These are phyloP conservation scores for Eospalax fontanierii DNA, from an alignment of 2,797 vertebrate genomes.

Conservation along the genomic window DNA sequence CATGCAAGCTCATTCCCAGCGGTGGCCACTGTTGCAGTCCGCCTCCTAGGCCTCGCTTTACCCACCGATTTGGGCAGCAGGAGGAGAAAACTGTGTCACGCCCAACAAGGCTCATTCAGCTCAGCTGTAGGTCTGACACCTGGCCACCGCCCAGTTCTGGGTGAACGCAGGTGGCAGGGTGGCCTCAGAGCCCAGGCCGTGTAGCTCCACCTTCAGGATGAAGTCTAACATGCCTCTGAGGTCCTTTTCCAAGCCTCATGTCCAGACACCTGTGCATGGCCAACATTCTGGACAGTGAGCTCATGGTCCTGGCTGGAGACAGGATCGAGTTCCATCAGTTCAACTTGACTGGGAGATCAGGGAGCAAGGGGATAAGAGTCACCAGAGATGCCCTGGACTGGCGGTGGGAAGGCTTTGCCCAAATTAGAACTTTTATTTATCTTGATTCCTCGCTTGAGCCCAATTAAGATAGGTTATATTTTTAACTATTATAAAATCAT, in stretches of 20 bases:
- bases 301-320: background rate
- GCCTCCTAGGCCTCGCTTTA: too few relatives aligned
- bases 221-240: too few relatives aligned
- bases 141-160: too few relatives aligned
- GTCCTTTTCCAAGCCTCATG: background rate
- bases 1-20: too few relatives aligned
- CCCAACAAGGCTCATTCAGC: too few relatives aligned
- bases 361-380: background rate
- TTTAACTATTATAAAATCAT: constrained; percentile 5
- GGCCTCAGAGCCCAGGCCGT: background rate
- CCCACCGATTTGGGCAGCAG: too few relatives aligned
- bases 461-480: background rate
- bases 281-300: background rate
- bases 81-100: too few relatives aligned
- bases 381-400: background rate
- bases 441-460: background rate
- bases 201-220: background rate
- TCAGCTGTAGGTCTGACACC: too few relatives aligned
- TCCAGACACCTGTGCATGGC: background rate
- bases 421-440: background rate
- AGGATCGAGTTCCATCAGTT: background rate
- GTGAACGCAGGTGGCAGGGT: too few relatives aligned
- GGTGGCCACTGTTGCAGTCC: too few relatives aligned
- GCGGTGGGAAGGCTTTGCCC: background rate
- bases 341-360: background rate